Conservation (phyloP, 1,140 invertebrate genomes). For the Helicoverpa armigera region DNA sequence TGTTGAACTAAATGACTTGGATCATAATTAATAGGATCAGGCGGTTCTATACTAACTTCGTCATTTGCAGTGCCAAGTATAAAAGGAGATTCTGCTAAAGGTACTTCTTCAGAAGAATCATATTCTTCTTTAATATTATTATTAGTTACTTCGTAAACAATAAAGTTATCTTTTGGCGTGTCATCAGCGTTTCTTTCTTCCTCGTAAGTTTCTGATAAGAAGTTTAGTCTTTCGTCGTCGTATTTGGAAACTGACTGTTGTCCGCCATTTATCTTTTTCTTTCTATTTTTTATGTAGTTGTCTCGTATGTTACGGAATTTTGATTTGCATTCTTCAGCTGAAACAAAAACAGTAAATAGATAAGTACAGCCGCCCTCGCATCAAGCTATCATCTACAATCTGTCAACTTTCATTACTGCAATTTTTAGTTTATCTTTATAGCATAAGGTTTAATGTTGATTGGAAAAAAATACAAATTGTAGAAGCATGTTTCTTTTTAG, state of each 20-base stretch:
- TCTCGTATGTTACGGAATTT: slow-evolving; percentile 43
- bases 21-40: background rate
- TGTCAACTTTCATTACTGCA: too few relatives aligned
- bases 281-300: slow-evolving; percentile 28
- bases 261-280: slow-evolving; percentile 15
- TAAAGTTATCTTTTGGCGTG: background rate
- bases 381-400: too few relatives aligned
- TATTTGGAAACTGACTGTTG: background rate
- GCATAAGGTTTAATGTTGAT: too few relatives aligned
- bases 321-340: slow-evolving; percentile 43
- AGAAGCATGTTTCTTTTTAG: too few relatives aligned
- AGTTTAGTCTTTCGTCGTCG: slow-evolving; percentile 20
- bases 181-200: background rate
- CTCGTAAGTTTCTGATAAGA: background rate
- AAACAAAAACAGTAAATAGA: background rate
- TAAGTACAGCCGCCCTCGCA: too few relatives aligned
- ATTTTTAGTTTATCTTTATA: too few relatives aligned
- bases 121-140: slow-evolving; percentile 1
- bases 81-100: background rate
- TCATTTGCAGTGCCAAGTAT: background rate
- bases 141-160: background rate
- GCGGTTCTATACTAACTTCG: background rate
- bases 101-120: background rate
- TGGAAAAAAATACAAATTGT: too few relatives aligned
- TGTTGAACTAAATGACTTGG: background rate